Evolutionary conservation across 1,140 invertebrate species (phyloP).

Genomic region (Solen grandis): DNA sequence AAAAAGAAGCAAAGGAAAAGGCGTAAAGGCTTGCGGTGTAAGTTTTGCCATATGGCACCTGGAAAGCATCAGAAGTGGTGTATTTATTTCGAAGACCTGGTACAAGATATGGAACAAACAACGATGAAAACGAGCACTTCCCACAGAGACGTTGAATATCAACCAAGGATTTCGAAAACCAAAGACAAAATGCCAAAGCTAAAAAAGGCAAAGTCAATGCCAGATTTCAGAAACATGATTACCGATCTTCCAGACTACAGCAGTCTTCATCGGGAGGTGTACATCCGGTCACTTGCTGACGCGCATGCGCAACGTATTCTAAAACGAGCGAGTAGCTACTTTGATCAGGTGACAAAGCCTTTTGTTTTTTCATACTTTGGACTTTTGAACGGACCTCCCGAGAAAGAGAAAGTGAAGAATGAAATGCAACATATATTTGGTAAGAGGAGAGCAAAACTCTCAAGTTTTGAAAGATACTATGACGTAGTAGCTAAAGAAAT

Average conservation of each 20-base stretch:
- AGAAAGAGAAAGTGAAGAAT: background rate
- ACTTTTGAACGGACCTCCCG: background rate
- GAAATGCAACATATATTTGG: conserved; percentile 43
- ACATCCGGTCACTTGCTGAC: conserved; percentile 38
- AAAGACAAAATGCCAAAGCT: conserved; percentile 1
- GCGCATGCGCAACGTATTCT: conserved; percentile 16
- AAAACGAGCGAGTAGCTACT: conserved; percentile 11
- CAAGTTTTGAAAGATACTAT: conserved; percentile 44
- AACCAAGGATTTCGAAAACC: conserved; percentile 1
- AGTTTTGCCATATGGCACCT: conserved; percentile 13
- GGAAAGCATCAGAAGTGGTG: conserved; percentile 53
- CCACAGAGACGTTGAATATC: background rate
- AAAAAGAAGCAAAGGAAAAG: conserved; percentile 14
- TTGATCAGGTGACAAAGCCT: conserved; percentile 23
- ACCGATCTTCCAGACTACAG: conserved; percentile 26
- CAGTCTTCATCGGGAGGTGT: conserved; percentile 38
- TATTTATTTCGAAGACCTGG: conserved; percentile 21
- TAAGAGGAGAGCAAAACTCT: background rate
- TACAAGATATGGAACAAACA: background rate
- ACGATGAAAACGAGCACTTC: background rate
- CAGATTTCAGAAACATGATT: background rate
- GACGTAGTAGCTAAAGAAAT: conserved; percentile 13
- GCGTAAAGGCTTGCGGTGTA: conserved; percentile 8
- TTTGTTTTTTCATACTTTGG: conserved; percentile 47
- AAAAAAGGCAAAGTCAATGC: conserved; percentile 17